phyloP scores from a whole-genome alignment of 2,113 vertebrate species.

The Heterotis niloticus region DNA sequence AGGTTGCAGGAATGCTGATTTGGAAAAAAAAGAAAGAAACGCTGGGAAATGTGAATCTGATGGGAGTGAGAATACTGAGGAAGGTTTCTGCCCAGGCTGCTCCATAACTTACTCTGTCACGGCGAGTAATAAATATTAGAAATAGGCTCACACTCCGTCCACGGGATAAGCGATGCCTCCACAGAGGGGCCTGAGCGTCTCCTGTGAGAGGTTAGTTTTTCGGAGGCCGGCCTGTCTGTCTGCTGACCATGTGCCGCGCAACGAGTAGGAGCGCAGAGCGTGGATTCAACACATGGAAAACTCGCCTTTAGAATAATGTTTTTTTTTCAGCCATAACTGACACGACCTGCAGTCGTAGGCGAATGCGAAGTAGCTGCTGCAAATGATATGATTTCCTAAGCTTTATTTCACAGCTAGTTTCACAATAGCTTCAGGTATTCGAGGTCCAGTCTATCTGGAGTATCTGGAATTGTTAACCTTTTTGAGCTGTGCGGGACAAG shows the following conservation, averaged over 20 bases:
- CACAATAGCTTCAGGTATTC: background rate
- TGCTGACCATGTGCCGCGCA: background rate
- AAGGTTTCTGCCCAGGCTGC: constrained; percentile 46
- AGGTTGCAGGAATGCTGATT: constrained; percentile 4
- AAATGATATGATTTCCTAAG: background rate
- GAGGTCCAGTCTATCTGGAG: background rate
- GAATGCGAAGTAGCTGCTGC: background rate
- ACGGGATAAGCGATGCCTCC: constrained; percentile 49
- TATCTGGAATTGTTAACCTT: background rate
- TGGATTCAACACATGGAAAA: background rate
- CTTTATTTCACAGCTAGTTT: background rate
- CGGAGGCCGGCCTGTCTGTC: background rate
- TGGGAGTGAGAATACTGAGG: constrained; percentile 57
- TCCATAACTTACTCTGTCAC: constrained; percentile 58
- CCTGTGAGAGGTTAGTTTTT: constrained; percentile 16
- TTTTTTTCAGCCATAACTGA: constrained; percentile 9
- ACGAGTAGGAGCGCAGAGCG: background rate
- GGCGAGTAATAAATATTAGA: constrained; percentile 59
- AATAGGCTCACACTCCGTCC: constrained; percentile 55
- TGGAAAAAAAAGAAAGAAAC: constrained; percentile 46
- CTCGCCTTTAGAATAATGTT: background rate
- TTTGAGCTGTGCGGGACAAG: too few relatives aligned
- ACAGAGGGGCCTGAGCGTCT: constrained; percentile 33
- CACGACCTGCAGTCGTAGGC: background rate
- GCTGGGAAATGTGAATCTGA: constrained; percentile 53